Evolutionary conservation across 64 coral and sea anemone genomes (phyloP).

Genomic region (Dendronephthya gigantea): DNA sequence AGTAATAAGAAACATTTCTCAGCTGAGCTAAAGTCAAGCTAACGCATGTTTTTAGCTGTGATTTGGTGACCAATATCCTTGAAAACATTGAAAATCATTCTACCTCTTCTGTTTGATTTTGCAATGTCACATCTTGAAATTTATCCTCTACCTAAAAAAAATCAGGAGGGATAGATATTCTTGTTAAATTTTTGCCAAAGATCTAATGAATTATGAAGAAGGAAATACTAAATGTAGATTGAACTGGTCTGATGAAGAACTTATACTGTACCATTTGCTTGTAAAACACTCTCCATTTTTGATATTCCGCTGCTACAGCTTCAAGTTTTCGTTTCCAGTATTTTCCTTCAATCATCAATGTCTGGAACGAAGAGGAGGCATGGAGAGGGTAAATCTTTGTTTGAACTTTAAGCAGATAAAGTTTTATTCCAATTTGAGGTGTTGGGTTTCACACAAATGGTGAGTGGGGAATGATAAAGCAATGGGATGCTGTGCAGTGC

Average conservation of each 20-base stretch:
- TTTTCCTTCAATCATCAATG: slow-evolving; percentile 68
- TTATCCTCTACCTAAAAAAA: neutral
- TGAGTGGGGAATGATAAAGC: no score
- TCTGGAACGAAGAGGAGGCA: slow-evolving; percentile 21
- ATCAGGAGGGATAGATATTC: neutral
- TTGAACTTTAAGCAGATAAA: no score
- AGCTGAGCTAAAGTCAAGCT: no score
- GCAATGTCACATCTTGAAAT: neutral
- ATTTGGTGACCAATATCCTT: neutral
- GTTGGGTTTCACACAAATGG: no score
- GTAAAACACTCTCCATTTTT: slow-evolving; percentile 77
- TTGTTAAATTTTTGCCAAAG: neutral
- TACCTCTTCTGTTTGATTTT: neutral
- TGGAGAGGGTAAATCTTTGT: neutral
- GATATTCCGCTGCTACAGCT: slow-evolving; percentile 83
- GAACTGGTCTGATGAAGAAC: neutral
- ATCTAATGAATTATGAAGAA: neutral
- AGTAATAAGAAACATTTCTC: no score
- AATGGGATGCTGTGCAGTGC: no score
- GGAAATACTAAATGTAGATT: neutral
- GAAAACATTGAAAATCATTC: neutral
- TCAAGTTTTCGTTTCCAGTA: slow-evolving; percentile 92
- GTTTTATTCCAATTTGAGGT: no score
- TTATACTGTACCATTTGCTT: slow-evolving; percentile 55
- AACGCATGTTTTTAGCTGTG: no score